Conservation (phyloP, 2,797 vertebrate species). For the Lutjanus campechanus region DNA sequence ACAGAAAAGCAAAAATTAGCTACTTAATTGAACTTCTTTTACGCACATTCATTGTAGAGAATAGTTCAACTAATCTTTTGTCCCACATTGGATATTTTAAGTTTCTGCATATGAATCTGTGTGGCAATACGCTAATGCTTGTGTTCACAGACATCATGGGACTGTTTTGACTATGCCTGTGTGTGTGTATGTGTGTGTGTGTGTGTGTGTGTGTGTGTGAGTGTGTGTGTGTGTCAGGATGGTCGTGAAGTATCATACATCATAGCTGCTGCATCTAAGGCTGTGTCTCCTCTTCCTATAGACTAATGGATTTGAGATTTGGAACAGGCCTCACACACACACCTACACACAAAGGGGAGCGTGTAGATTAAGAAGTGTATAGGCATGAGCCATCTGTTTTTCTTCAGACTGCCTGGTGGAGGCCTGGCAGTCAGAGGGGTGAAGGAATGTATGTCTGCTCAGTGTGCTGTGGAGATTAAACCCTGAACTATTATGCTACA, state of each 20-base stretch:
- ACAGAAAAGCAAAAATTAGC: slow-evolving; percentile 18
- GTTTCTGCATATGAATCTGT: slow-evolving; percentile 51
- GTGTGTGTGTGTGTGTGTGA: slow-evolving; percentile 11
- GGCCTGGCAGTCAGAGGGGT: slow-evolving; percentile 67
- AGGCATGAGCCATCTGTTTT: slow-evolving; percentile 81
- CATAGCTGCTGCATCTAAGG: slow-evolving; percentile 54
- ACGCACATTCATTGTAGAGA: slow-evolving; percentile 8
- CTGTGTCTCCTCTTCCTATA: slow-evolving; percentile 44
- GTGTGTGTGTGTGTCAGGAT: slow-evolving; percentile 51
- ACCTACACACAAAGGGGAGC: slow-evolving; percentile 40
- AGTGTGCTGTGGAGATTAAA: slow-evolving; percentile 80
- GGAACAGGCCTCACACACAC: slow-evolving; percentile 60
- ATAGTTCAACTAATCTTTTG: background rate
- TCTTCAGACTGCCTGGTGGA: slow-evolving; percentile 76
- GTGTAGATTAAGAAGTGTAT: slow-evolving; percentile 72
- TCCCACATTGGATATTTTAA: background rate
- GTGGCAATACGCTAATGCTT: slow-evolving; percentile 22
- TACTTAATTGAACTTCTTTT: background rate
- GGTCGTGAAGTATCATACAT: slow-evolving; percentile 63
- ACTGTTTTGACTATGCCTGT: slow-evolving; percentile 28
- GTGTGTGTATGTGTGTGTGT: background rate
- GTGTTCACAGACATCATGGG: slow-evolving; percentile 40
- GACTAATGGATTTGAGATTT: slow-evolving; percentile 75
- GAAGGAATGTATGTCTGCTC: slow-evolving; percentile 85
- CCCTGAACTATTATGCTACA: slow-evolving; percentile 56